Conservation (phyloP, 2,888 invertebrate species). For the Drosophila phalerata region DNA sequence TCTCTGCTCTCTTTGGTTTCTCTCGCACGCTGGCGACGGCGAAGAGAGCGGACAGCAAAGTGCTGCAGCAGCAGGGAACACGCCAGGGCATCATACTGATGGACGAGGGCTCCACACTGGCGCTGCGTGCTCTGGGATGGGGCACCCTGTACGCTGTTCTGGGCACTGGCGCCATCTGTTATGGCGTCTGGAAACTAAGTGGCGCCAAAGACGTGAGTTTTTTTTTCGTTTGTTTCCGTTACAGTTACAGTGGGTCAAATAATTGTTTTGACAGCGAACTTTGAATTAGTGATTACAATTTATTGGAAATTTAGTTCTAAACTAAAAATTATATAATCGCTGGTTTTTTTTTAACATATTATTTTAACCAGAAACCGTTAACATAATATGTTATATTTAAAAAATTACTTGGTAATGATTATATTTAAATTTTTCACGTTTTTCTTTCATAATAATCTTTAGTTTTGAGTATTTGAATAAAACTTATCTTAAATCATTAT, state of each 20-base stretch:
- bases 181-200: conserved; percentile 94
- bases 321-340: no score
- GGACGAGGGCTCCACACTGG: conserved; percentile 92
- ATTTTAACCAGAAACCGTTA: no score
- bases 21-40: conserved; percentile 91
- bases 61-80: conserved; percentile 90
- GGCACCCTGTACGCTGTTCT: conserved; percentile 95
- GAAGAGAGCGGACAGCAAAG: conserved; percentile 92
- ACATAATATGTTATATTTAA: no score
- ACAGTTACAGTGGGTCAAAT: background rate
- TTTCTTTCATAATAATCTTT: no score
- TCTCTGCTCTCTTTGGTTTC: conserved; percentile 93
- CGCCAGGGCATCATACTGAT: conserved; percentile 88
- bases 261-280: background rate
- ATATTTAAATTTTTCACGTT: no score
- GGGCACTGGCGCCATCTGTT: conserved; percentile 93
- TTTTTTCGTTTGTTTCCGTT: background rate
- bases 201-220: conserved; percentile 91
- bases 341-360: no score
- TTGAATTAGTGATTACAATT: no score
- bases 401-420: no score
- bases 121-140: conserved; percentile 94
- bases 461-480: no score
- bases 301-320: no score
- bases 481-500: no score